These are phyloP conservation scores for Corticium candelabrum DNA, from an alignment of 37 sponge, comb jelly and placozoan genomes.

Conservation along the genomic window DNA sequence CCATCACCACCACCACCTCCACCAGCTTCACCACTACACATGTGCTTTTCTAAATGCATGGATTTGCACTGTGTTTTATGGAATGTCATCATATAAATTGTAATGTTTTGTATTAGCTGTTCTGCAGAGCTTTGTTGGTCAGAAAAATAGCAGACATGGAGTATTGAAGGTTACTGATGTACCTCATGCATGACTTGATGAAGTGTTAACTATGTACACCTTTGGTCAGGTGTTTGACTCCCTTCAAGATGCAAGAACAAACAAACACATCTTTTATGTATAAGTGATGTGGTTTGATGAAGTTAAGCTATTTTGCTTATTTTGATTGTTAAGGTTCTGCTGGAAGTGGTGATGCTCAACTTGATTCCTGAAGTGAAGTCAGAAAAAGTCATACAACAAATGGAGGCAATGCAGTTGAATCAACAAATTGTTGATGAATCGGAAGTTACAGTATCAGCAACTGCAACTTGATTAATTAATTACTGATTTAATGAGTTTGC, in stretches of 20 bases:
- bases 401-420: not conserved
- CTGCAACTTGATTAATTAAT: too few species aligned
- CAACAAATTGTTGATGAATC: too few species aligned
- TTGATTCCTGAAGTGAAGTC: conserved; percentile 9
- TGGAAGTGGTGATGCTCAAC: conserved; percentile 1
- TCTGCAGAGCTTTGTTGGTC: conserved; percentile 1
- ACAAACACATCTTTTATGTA: conserved; percentile 7
- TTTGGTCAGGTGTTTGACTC: not conserved
- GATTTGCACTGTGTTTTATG: not conserved
- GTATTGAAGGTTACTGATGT: not conserved
- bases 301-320: not conserved
- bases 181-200: not conserved
- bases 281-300: not conserved
- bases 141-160: conserved; percentile 7
- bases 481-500: too few species aligned
- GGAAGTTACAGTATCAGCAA: too few species aligned
- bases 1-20: too few species aligned
- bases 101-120: not conserved
- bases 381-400: not conserved
- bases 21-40: too few species aligned
- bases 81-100: not conserved
- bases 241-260: not conserved
- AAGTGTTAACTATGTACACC: not conserved
- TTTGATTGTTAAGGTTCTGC: not conserved
- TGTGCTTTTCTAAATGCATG: too few species aligned